Conservation (phyloP, 1,140 invertebrate species). For the Pogonognathellus flavescens region DNA sequence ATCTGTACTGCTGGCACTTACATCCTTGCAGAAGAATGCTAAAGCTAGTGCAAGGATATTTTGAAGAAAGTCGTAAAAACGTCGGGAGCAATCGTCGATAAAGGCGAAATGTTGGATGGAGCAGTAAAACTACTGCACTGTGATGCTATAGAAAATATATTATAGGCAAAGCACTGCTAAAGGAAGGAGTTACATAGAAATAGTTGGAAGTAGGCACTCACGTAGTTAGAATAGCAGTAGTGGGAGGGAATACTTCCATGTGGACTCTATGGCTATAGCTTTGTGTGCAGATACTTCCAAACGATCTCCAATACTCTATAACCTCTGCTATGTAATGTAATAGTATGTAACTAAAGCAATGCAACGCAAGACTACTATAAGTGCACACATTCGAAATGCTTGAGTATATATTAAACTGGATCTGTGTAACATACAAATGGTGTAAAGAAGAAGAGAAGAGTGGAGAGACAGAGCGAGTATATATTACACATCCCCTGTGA, state of each 20-base stretch:
- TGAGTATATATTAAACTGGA: too few relatives aligned
- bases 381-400: neutral
- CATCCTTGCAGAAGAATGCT: neutral
- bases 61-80: constrained; percentile 62
- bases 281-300: too few relatives aligned
- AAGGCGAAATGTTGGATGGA: constrained; percentile 52
- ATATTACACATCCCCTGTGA: too few relatives aligned
- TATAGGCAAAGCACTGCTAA: neutral
- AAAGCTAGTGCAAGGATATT: constrained; percentile 44
- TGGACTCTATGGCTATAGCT: neutral
- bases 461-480: too few relatives aligned
- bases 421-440: too few relatives aligned
- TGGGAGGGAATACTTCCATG: neutral
- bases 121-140: constrained; percentile 41
- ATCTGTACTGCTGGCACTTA: too few relatives aligned
- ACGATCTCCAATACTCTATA: too few relatives aligned
- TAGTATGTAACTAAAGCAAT: constrained; percentile 15
- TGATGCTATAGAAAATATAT: neutral
- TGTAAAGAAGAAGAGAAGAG: too few relatives aligned
- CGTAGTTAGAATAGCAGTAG: too few relatives aligned
- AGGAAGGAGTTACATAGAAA: neutral
- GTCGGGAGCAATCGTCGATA: constrained; percentile 61
- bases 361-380: neutral
- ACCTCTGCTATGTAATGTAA: neutral
- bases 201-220: too few relatives aligned